Evolutionary conservation across 2,888 invertebrate species (phyloP), one percentile per base, ranked within the genome.

Genomic region (Orgyia antiqua): DNA sequence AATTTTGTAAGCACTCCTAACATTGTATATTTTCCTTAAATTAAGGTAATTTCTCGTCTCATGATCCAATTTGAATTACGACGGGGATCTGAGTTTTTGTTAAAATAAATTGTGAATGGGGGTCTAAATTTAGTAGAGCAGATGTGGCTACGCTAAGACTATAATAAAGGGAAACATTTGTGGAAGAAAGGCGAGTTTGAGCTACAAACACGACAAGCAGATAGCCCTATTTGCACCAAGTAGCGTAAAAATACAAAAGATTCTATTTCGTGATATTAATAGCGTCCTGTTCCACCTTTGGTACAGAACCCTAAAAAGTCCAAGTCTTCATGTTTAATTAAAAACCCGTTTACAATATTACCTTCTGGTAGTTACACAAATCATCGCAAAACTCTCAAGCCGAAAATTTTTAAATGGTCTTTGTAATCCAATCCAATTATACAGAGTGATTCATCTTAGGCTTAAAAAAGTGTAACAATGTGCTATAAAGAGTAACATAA

Each of bases 41-140:
- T 56, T 52, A 56, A 45, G 48, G 53, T 56, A 51, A 50, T 54
- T 57, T 53, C 45, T 49, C 52, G 47, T 53, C 43, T 42, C 45
- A 45, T 56, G 51, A 56, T 57, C 56, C 56, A 48, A 50, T 56
- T 50, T 56, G 50, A 57, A 52, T 52, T 50, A 55, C 42, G 52
- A 39, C 29, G 35, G 39, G 43, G 39, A 18, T 36, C 24, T 23
- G 33, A 35, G 42, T 45, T 40, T 52, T 48, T 44, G 40, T 38
- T 27, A 18, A 38, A 48, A 42, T 42, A 36, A 39, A 40, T 51
- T 40, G 32, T 38, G 24, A 39, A 43, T 37, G 35, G 42, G 33
- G 38, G 39, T 42, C 36, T 31, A 36, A 36, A 44, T 41, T 39
- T 40, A 31, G 25, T 25, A 24, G 34, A 18, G 36, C 29, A 25